A percentile compares a stretch with the other conserved stretches of the same genome.
These are phyloP conservation scores for Porphyrio hochstetteri DNA, from an alignment of 2,113 vertebrate species.

Conservation along the genomic window DNA sequence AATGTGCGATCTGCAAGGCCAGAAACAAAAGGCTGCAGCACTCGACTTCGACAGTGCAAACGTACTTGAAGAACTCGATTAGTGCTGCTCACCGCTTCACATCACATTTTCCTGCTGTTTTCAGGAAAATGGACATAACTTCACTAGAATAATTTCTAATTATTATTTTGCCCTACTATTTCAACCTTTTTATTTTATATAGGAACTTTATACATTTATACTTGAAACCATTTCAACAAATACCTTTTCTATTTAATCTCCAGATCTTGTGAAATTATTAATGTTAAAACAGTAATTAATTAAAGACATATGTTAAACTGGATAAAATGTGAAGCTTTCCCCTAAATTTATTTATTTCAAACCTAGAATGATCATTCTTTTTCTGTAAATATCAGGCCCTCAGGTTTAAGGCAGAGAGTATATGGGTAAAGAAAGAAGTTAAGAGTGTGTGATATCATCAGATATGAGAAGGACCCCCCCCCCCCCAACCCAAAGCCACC, in stretches of 20 bases:
- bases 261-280: neutral
- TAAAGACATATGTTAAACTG: neutral
- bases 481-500: no score
- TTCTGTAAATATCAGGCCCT: neutral
- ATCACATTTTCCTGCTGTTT: neutral
- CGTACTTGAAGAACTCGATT: neutral
- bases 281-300: neutral
- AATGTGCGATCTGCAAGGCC: neutral
- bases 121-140: neutral
- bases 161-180: neutral
- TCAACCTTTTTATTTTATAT: neutral
- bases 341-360: neutral
- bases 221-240: neutral
- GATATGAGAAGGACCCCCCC: no score
- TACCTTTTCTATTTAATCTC: neutral
- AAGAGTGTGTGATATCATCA: neutral
- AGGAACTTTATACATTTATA: neutral
- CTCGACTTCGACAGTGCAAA: neutral
- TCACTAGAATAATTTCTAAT: neutral
- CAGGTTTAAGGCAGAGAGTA: neutral
- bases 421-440: neutral
- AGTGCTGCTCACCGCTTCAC: neutral
- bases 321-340: neutral
- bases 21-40: neutral
- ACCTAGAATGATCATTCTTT: neutral